Evolutionary conservation across 2,888 invertebrate species (phyloP).

Genomic region (Cheiracanthium punctorium): DNA sequence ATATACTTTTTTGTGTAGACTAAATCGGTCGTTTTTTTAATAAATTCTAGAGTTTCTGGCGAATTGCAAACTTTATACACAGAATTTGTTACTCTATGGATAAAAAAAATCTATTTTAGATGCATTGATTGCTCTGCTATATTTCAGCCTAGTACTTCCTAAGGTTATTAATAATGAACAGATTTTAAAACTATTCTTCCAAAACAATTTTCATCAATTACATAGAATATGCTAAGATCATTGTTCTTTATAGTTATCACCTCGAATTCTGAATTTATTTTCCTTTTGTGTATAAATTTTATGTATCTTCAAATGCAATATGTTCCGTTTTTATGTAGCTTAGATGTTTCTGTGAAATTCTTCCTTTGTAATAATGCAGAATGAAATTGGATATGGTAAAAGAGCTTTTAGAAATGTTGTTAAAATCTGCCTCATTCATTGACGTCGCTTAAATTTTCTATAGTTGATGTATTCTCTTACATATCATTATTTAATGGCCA

Average conservation of each 20-base stretch:
- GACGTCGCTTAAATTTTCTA: conserved; percentile 40
- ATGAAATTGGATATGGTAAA: neutral
- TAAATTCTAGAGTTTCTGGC: neutral
- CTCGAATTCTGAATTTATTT: neutral
- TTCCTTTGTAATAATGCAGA: neutral
- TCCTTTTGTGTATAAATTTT: neutral
- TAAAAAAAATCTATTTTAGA: neutral
- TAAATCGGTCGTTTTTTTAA: neutral
- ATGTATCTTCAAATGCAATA: neutral
- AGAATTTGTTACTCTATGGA: neutral
- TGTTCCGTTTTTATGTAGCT: neutral
- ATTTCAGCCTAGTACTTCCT: conserved; percentile 4
- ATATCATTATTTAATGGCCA: conserved; percentile 42
- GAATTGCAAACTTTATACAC: neutral
- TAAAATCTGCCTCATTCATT: conserved; percentile 32
- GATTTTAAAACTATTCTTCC: neutral
- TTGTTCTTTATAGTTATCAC: no score
- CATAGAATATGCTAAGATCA: neutral
- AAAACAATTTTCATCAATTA: neutral
- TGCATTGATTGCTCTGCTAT: neutral
- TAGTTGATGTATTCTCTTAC: conserved; percentile 42
- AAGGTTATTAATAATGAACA: neutral
- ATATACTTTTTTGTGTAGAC: conserved; percentile 2
- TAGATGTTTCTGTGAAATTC: neutral
- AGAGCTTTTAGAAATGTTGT: conserved; percentile 26